A percentile compares a stretch with the other conserved stretches of the same genome.
phyloP scores from a whole-genome alignment of 2,797 vertebrate genomes.

The Babyrousa celebensis region DNA sequence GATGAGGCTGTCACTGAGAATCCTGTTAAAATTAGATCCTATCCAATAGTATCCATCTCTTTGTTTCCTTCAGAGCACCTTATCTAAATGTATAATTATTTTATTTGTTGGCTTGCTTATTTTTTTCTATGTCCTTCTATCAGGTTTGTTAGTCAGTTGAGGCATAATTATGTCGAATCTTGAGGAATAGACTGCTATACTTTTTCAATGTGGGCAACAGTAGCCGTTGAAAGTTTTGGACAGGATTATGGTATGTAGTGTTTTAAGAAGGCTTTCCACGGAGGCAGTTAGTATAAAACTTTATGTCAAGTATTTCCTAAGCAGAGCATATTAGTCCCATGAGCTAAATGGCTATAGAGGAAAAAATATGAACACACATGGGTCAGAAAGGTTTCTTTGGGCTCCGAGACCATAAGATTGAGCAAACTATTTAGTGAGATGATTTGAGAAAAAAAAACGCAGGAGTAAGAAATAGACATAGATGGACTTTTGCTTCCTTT shows the following conservation, averaged over 20 bases:
- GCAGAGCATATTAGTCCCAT: slow-evolving; percentile 22
- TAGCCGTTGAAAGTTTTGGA: slow-evolving; percentile 31
- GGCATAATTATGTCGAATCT: slow-evolving; percentile 9
- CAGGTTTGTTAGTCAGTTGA: slow-evolving; percentile 32
- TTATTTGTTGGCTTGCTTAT: slow-evolving; percentile 50
- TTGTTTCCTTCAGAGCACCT: neutral
- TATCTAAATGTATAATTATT: slow-evolving; percentile 44
- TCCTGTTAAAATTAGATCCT: neutral
- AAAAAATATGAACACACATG: slow-evolving; percentile 44
- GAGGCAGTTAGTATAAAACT: slow-evolving; percentile 15
- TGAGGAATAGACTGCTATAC: slow-evolving; percentile 45
- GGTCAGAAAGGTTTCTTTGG: slow-evolving; percentile 65
- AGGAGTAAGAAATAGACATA: slow-evolving; percentile 41
- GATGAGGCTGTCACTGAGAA: neutral
- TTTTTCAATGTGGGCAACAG: neutral
- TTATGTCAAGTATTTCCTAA: slow-evolving; percentile 64
- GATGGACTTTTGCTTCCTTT: slow-evolving; percentile 41
- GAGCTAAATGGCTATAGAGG: slow-evolving; percentile 34
- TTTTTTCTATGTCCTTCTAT: neutral
- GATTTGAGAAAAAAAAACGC: slow-evolving; percentile 51
- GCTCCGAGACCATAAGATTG: slow-evolving; percentile 1
- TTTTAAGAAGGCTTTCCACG: slow-evolving; percentile 59
- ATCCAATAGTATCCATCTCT: slow-evolving; percentile 17
- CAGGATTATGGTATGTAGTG: neutral
- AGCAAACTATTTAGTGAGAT: slow-evolving; percentile 36